Evolutionary conservation across 2,888 invertebrate genomes (phyloP).

Genomic region (Diarsia mendica): DNA sequence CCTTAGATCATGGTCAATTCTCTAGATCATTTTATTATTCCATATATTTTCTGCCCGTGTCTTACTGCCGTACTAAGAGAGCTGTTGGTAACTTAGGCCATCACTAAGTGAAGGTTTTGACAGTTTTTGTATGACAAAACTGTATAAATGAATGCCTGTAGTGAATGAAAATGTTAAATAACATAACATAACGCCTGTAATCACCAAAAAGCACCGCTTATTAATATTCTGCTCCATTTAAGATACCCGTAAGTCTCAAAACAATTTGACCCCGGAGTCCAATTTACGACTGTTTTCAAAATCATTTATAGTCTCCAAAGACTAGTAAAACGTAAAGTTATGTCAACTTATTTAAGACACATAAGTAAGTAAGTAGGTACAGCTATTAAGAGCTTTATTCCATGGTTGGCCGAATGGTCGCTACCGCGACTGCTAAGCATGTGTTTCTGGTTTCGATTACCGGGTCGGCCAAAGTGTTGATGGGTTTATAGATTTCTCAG

Average conservation of each 20-base stretch:
- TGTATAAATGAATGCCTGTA: too few species aligned
- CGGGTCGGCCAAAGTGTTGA: too few species aligned
- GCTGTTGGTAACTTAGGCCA: too few species aligned
- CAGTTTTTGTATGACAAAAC: too few species aligned
- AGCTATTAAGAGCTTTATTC: not conserved
- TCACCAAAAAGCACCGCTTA: not conserved
- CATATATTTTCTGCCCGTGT: too few species aligned
- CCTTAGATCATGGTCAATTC: not conserved
- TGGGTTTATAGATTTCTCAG: too few species aligned
- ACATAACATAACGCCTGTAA: too few species aligned
- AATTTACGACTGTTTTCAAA: conserved; percentile 30
- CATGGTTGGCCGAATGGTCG: not conserved
- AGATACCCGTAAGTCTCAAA: not conserved
- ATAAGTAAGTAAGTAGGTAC: not conserved
- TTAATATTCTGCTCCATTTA: conserved; percentile 10
- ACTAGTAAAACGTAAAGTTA: conserved; percentile 19
- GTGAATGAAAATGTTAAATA: too few species aligned
- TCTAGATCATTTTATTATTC: not conserved
- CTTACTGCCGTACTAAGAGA: too few species aligned
- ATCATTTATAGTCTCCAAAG: conserved; percentile 22
- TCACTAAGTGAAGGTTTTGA: too few species aligned
- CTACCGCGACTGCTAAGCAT: too few species aligned
- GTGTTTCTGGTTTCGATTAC: too few species aligned
- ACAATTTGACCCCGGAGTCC: conserved; percentile 26
- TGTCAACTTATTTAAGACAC: not conserved